Conservation (phyloP, 2,888 invertebrate genomes). For the Pycnomerus fuliginosus region DNA sequence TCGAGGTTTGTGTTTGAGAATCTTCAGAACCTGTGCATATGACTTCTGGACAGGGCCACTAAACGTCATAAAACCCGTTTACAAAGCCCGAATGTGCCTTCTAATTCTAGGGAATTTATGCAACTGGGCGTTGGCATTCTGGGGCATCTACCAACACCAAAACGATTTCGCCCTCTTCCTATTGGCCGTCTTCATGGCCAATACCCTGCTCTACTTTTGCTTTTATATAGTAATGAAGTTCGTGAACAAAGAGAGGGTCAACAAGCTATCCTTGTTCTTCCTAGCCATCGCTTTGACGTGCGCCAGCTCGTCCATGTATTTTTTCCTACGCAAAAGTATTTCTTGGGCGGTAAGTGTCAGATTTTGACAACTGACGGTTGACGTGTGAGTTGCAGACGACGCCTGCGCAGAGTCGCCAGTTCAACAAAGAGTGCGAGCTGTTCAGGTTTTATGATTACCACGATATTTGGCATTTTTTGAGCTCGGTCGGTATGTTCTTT, state of each 20-base stretch:
- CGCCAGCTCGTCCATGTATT: conserved; percentile 69
- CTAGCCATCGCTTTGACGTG: conserved; percentile 62
- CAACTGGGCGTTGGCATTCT: conserved; percentile 66
- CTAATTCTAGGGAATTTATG: conserved; percentile 62
- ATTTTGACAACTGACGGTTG: too few species aligned
- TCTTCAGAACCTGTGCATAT: conserved; percentile 41
- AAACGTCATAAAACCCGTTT: conserved; percentile 52
- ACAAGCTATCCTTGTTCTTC: conserved; percentile 62
- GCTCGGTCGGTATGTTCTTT: conserved; percentile 76
- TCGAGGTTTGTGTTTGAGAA: conserved; percentile 35
- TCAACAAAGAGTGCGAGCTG: conserved; percentile 69
- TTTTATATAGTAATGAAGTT: conserved; percentile 87
- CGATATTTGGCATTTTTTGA: conserved; percentile 83
- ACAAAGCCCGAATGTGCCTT: conserved; percentile 58
- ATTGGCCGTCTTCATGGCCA: conserved; percentile 77
- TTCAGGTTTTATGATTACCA: conserved; percentile 78
- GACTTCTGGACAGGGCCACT: conserved; percentile 52
- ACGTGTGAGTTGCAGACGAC: conserved; percentile 60
- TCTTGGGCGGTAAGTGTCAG: conserved; percentile 62
- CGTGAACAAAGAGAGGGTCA: conserved; percentile 65
- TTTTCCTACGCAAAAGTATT: conserved; percentile 71
- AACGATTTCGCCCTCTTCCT: conserved; percentile 80
- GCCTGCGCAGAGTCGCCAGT: conserved; percentile 73
- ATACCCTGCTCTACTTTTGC: conserved; percentile 75
- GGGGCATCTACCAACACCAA: conserved; percentile 63